Conservation (phyloP, 1,140 invertebrate genomes). For the Anthonomus grandis region DNA sequence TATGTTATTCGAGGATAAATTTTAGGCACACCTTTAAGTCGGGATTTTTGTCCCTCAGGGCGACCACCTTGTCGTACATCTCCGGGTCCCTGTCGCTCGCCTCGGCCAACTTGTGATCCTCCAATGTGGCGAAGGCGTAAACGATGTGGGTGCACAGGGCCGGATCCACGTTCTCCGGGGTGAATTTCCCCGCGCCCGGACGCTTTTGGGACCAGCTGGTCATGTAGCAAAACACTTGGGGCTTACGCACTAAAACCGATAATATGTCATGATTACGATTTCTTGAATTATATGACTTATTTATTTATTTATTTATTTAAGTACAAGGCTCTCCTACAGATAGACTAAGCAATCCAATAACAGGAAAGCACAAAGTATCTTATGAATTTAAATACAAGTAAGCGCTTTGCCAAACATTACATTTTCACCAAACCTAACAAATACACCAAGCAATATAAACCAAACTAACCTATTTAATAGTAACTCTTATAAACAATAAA, state of each 20-base stretch:
- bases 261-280: conserved; percentile 1
- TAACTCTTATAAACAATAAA: too few species aligned
- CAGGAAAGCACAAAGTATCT: too few species aligned
- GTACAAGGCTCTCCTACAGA: too few species aligned
- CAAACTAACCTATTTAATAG: too few species aligned
- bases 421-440: too few species aligned
- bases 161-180: conserved; percentile 82
- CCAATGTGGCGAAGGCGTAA: conserved; percentile 87
- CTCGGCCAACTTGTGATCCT: conserved; percentile 76
- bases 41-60: conserved; percentile 83
- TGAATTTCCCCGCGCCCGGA: conserved; percentile 80
- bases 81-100: conserved; percentile 75
- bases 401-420: too few species aligned
- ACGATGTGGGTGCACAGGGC: conserved; percentile 89
- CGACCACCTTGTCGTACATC: conserved; percentile 80
- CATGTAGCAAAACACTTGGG: conserved; percentile 88
- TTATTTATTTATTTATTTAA: too few species aligned
- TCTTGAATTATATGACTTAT: not conserved
- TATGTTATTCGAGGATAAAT: not conserved
- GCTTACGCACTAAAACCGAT: conserved; percentile 62
- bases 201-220: conserved; percentile 93
- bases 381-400: too few species aligned
- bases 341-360: too few species aligned
- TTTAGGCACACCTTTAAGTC: conserved; percentile 68
- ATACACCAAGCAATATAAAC: too few species aligned